These are phyloP conservation scores for Penaeus vannamei DNA, from an alignment of 1,140 invertebrate species.

Conservation along the genomic window DNA sequence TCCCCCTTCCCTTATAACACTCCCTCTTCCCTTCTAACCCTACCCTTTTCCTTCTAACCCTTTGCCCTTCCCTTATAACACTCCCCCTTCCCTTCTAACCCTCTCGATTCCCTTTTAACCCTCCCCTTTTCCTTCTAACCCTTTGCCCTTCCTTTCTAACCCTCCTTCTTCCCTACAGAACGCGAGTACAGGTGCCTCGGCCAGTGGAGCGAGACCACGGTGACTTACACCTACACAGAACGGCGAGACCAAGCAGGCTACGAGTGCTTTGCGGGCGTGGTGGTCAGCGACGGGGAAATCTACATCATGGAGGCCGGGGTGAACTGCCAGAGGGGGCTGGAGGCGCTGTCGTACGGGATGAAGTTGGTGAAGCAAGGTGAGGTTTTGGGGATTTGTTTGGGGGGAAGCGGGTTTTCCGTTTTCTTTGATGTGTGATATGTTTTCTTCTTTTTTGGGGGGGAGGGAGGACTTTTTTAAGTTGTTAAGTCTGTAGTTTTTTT, in stretches of 20 bases:
- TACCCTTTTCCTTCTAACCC: no score
- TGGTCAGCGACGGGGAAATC: constrained; percentile 76
- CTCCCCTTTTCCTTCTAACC: not conserved
- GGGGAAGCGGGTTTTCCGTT: no score
- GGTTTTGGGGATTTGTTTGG: constrained; percentile 60
- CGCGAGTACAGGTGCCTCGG: constrained; percentile 81
- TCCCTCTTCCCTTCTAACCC: no score
- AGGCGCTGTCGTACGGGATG: constrained; percentile 79
- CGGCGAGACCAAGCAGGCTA: constrained; percentile 78
- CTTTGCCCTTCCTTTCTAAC: not conserved
- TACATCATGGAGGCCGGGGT: constrained; percentile 81
- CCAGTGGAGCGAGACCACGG: constrained; percentile 79
- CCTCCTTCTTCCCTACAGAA: constrained; percentile 73
- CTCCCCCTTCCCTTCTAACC: no score
- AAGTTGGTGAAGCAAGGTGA: constrained; percentile 75
- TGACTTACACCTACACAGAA: constrained; percentile 81
- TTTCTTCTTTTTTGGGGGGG: no score
- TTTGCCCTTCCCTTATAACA: no score
- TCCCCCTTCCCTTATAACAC: no score
- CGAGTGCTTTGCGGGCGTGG: constrained; percentile 81
- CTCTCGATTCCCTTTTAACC: no score
- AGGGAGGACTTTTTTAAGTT: no score
- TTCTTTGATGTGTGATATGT: no score
- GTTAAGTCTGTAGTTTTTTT: no score
- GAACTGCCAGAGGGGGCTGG: constrained; percentile 78